phyloP scores from a whole-genome alignment of 2,888 invertebrate species.

The Chromoteleia sp. region DNA sequence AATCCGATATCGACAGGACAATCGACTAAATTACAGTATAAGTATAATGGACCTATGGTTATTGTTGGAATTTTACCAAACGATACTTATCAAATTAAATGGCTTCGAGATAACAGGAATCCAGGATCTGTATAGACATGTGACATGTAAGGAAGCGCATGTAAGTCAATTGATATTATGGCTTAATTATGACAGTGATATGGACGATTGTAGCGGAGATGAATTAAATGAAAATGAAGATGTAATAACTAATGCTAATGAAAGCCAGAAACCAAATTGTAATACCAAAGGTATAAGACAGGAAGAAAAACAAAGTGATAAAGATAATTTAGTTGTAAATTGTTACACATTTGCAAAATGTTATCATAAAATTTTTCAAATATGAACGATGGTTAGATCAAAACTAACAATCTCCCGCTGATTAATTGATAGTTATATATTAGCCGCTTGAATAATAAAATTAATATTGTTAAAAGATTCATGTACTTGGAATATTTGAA shows the following conservation, averaged over 20 bases:
- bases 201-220: background rate
- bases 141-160: too few relatives aligned
- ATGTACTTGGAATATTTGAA: too few relatives aligned
- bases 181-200: conserved; percentile 4
- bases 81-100: conserved; percentile 8
- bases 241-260: background rate
- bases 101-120: background rate
- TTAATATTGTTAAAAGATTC: too few relatives aligned
- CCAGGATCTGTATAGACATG: conserved; percentile 8
- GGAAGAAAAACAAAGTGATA: too few relatives aligned
- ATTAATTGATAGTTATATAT: too few relatives aligned
- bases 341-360: too few relatives aligned
- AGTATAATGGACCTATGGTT: conserved; percentile 12
- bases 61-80: conserved; percentile 3
- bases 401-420: too few relatives aligned
- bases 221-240: conserved; percentile 7
- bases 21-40: conserved; percentile 18
- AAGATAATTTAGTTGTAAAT: background rate
- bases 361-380: too few relatives aligned
- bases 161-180: conserved; percentile 10
- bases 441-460: too few relatives aligned
- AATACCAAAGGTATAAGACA: too few relatives aligned
- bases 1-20: conserved; percentile 8
- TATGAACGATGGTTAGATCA: too few relatives aligned
- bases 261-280: too few relatives aligned